Base-by-base conservation (phyloP, 2,888 invertebrate genomes). In the Catocala sponsa region DNA sequence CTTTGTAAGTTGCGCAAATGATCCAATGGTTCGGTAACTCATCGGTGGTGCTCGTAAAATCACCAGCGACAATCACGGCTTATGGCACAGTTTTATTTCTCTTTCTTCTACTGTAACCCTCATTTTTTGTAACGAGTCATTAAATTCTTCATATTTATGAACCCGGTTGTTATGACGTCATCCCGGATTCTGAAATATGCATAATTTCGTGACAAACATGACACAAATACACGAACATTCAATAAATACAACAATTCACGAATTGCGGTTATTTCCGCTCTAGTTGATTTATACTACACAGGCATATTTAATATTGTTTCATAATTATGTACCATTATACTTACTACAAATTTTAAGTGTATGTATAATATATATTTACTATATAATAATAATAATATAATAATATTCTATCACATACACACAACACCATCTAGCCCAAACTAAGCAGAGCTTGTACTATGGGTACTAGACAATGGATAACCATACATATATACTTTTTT, bases 1-100 rank as follows among this genome's bases (percentile, higher is more conserved):
- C 79, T 78, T 81, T 81, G 84, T 80, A 83, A 85, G 84, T 80
- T 84, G 80, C 76, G 76, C 76, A 76, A 83, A 83, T 78, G 82
- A 80, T 79, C 77, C 72, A 65, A 69, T 72, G 77, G 71, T 67
- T 65, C 73, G 68, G 69, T 84, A 86, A 87, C 79, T 89, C 86
- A 84, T 83, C 65, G 76, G 67, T 73, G 75, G 75, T 68, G 81
- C 76, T 82, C 83, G 80, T 85, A 86, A 88, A 88, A 79, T 70
- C 68, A 58, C 55, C 59, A 66, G 72, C 65, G 76, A 78, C 79
- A 78, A 74, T 75, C 69, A 74, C 59, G 55, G 55, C 54, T 73
- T 62, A 70, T 59, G 60, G 59, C 49, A 55, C 48, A 47, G n/a
- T 64, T 66, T 70, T 68, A 76, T 65, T 63, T 65, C 54, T 65